A percentile compares a stretch with the other conserved stretches of the same genome.
Evolutionary conservation across 1,140 invertebrate genomes (phyloP).

Genomic region (Rhizoglyphus robini): DNA sequence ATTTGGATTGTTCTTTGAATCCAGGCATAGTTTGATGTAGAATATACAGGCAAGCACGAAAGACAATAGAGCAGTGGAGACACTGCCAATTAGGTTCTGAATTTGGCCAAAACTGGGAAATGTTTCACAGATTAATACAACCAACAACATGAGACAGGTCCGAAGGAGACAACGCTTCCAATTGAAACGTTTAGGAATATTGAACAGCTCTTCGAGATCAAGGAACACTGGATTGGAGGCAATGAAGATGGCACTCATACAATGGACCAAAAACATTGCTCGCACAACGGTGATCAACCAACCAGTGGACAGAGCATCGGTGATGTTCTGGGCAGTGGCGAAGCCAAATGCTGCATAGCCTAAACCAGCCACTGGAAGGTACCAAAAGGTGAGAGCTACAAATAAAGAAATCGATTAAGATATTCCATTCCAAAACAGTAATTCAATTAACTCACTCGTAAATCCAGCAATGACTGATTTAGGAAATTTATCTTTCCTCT

Average conservation of each 20-base stretch:
- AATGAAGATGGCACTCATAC: conserved; percentile 49
- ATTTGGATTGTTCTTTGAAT: not conserved
- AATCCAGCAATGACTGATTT: conserved; percentile 41
- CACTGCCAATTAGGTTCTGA: conserved; percentile 67
- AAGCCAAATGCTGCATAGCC: conserved; percentile 47
- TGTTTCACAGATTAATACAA: conserved; percentile 60
- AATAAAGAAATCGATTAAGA: too few relatives aligned
- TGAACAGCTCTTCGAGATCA: conserved; percentile 52
- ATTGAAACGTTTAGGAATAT: conserved; percentile 55
- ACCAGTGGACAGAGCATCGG: conserved; percentile 38
- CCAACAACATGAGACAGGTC: conserved; percentile 50
- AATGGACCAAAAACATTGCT: conserved; percentile 44
- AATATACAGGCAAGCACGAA: conserved; percentile 75
- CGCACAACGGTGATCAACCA: conserved; percentile 30
- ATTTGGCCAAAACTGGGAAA: conserved; percentile 74
- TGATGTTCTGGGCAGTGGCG: conserved; percentile 40
- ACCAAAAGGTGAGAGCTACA: conserved; percentile 40
- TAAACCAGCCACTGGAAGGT: conserved; percentile 42
- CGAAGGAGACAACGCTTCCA: conserved; percentile 57
- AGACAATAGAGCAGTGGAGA: conserved; percentile 64
- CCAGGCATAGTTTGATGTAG: conserved; percentile 22
- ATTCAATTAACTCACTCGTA: too few relatives aligned
- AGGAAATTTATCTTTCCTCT: conserved; percentile 41
- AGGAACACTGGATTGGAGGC: conserved; percentile 50
- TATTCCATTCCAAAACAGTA: too few relatives aligned